Conservation (phyloP, 2,888 invertebrate genomes). For the Drosophila tripunctata region DNA sequence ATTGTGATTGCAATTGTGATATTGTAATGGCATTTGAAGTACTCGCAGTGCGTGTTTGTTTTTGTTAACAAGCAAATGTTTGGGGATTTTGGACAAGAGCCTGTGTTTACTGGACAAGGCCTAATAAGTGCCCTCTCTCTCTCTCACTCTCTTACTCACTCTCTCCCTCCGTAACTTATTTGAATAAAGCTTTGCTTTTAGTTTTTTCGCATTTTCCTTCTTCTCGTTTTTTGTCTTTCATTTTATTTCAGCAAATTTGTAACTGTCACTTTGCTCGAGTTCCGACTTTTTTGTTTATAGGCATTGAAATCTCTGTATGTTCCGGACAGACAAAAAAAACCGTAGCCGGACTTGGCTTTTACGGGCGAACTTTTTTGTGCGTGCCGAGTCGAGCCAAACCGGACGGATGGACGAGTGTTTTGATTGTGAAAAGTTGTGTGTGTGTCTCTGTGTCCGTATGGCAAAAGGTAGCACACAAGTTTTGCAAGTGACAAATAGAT, state of each 20-base stretch:
- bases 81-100: slow-evolving; percentile 1
- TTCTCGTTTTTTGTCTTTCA: slow-evolving; percentile 30
- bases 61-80: slow-evolving; percentile 23
- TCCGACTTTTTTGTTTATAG: slow-evolving; percentile 29
- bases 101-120: slow-evolving; percentile 34
- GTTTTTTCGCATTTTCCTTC: slow-evolving; percentile 13
- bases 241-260: slow-evolving; percentile 75
- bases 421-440: slow-evolving; percentile 50
- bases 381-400: slow-evolving; percentile 24
- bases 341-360: slow-evolving; percentile 23
- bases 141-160: neutral
- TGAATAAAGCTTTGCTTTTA: slow-evolving; percentile 43
- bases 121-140: slow-evolving; percentile 42
- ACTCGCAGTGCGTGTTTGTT: slow-evolving; percentile 23
- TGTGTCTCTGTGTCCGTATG: neutral
- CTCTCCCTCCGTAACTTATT: slow-evolving; percentile 42
- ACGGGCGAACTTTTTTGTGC: slow-evolving; percentile 33
- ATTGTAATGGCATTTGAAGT: slow-evolving; percentile 45
- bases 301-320: slow-evolving; percentile 35
- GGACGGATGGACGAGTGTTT: slow-evolving; percentile 26
- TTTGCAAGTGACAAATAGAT: slow-evolving; percentile 77
- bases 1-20: slow-evolving; percentile 35
- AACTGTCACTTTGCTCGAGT: slow-evolving; percentile 72
- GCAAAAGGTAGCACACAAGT: slow-evolving; percentile 69
- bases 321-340: slow-evolving; percentile 26